Conservation (phyloP, 35 echinoderm and acorn worm species). For the Holothuria glaberrima region DNA sequence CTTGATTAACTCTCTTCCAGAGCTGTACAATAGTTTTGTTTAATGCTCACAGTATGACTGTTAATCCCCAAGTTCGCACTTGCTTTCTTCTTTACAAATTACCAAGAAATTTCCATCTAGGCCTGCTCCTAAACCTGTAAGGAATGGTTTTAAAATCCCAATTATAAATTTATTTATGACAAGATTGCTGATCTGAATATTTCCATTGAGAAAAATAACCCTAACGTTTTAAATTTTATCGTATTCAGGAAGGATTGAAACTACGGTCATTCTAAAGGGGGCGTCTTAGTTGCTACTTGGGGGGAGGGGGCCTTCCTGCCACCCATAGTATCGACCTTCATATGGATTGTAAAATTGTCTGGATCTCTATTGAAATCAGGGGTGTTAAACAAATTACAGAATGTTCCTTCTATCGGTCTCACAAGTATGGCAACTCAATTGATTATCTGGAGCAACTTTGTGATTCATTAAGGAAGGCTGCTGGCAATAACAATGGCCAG, state of each 20-base stretch:
- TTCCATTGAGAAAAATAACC: too few relatives aligned
- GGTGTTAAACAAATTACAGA: slow-evolving; percentile 40
- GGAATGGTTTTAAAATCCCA: slow-evolving; percentile 28
- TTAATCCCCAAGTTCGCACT: not conserved
- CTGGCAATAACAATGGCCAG: not conserved
- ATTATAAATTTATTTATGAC: slow-evolving; percentile 53
- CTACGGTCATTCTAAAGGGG: slow-evolving; percentile 1
- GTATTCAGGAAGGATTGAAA: slow-evolving; percentile 34
- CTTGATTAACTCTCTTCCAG: not conserved
- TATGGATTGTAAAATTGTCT: slow-evolving; percentile 41
- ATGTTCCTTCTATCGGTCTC: slow-evolving; percentile 10
- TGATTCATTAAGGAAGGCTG: slow-evolving; percentile 11
- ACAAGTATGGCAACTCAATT: not conserved
- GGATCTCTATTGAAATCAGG: slow-evolving; percentile 6
- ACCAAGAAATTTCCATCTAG: not conserved
- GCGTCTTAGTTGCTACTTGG: slow-evolving; percentile 45
- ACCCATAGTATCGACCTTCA: slow-evolving; percentile 45
- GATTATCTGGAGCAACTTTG: not conserved
- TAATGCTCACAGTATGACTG: not conserved
- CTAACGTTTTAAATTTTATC: not conserved
- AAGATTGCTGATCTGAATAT: slow-evolving; percentile 49
- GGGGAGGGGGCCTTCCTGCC: slow-evolving; percentile 30
- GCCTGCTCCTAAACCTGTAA: not conserved
- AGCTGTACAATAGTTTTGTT: slow-evolving; percentile 1
- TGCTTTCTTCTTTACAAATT: too few relatives aligned